Conservation (phyloP, 2,888 invertebrate species). For the Zeuzera pyrina region DNA sequence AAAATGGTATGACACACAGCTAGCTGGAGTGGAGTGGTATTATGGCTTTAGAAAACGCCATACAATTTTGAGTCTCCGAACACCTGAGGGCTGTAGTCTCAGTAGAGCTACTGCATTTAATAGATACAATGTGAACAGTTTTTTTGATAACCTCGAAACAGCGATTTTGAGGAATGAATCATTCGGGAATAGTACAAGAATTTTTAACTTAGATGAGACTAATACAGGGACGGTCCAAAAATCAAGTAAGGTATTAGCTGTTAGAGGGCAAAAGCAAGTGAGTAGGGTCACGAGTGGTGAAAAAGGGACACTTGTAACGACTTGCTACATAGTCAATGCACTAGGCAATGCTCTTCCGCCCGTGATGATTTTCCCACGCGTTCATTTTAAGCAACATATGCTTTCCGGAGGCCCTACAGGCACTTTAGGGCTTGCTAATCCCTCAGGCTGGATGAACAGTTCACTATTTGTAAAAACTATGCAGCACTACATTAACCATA, state of each 20-base stretch:
- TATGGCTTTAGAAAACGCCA: no score
- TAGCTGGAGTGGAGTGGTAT: no score
- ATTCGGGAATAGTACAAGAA: slow-evolving; percentile 10
- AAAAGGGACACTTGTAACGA: slow-evolving; percentile 17
- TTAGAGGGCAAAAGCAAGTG: slow-evolving; percentile 16
- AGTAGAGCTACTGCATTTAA: slow-evolving; percentile 12
- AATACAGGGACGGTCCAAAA: slow-evolving; percentile 16
- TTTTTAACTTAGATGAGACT: slow-evolving; percentile 17
- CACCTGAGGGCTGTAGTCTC: slow-evolving; percentile 16
- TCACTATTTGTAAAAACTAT: slow-evolving; percentile 26
- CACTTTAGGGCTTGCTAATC: slow-evolving; percentile 26
- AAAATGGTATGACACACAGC: no score
- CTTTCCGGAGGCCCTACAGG: slow-evolving; percentile 28
- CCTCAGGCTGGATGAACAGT: slow-evolving; percentile 29
- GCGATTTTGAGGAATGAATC: not conserved
- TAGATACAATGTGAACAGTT: slow-evolving; percentile 8
- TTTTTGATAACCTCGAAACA: slow-evolving; percentile 16
- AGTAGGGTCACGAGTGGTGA: slow-evolving; percentile 15
- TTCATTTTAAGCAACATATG: slow-evolving; percentile 25
- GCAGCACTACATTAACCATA: slow-evolving; percentile 27
- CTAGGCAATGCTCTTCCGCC: slow-evolving; percentile 18
- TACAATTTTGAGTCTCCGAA: slow-evolving; percentile 10
- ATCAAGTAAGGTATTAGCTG: slow-evolving; percentile 12
- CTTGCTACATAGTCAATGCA: slow-evolving; percentile 16
- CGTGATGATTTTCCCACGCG: slow-evolving; percentile 26